These are phyloP conservation scores for Drosophila jambulina DNA, from an alignment of 1,140 invertebrate species.

Conservation along the genomic window DNA sequence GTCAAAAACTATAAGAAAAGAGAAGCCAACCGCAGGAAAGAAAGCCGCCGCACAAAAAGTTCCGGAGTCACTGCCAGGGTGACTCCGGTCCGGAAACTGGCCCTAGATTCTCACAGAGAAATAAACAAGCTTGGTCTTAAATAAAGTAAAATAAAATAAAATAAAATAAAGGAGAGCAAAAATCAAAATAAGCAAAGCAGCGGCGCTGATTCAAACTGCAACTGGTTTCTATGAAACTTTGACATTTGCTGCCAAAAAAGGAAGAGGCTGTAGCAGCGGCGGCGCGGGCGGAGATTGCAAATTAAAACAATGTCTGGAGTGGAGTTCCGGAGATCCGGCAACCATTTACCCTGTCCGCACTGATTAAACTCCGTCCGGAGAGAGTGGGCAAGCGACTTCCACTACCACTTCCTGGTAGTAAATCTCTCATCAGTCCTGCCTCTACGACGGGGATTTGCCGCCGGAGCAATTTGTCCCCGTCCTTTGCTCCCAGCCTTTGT, in stretches of 20 bases:
- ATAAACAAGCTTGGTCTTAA: slow-evolving; percentile 38
- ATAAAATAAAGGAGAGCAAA: not conserved
- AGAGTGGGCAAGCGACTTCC: not conserved
- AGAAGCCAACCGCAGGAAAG: slow-evolving; percentile 60
- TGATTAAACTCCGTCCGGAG: slow-evolving; percentile 53
- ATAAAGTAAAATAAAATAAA: slow-evolving; percentile 5
- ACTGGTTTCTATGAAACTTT: slow-evolving; percentile 62
- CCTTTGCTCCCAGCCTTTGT: slow-evolving; percentile 16
- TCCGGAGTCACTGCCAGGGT: slow-evolving; percentile 17
- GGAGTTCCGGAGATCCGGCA: slow-evolving; percentile 48
- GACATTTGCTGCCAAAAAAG: slow-evolving; percentile 62
- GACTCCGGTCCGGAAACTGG: slow-evolving; percentile 14
- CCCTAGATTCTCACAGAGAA: slow-evolving; percentile 10
- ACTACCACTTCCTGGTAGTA: slow-evolving; percentile 17
- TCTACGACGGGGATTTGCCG: slow-evolving; percentile 21
- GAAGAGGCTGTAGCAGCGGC: not conserved
- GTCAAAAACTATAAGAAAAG: slow-evolving; percentile 75
- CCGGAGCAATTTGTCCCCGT: slow-evolving; percentile 54
- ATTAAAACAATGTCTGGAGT: slow-evolving; percentile 75
- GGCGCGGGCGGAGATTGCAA: slow-evolving; percentile 45
- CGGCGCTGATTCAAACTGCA: slow-evolving; percentile 37
- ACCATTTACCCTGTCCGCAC: slow-evolving; percentile 56
- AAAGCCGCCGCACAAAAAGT: slow-evolving; percentile 39
- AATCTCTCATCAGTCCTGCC: slow-evolving; percentile 62
- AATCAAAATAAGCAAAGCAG: slow-evolving; percentile 29